Evolutionary conservation across 2,888 invertebrate species (phyloP).

Genomic region (Stenolophus ochropezus): DNA sequence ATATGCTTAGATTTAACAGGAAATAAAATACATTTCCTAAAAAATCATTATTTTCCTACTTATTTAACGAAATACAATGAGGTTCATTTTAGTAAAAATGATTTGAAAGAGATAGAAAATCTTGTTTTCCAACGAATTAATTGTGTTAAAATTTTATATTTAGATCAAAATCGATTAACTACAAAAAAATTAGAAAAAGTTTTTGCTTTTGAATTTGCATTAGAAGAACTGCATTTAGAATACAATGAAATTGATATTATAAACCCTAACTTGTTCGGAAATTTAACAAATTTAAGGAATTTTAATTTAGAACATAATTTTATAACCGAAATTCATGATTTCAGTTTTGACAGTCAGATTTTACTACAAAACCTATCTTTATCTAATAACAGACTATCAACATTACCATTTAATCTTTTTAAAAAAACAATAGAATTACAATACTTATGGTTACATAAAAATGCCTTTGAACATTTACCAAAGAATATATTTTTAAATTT

Average conservation of each 20-base stretch:
- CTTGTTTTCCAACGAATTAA: neutral
- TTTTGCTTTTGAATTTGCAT: neutral
- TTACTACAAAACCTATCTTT: neutral
- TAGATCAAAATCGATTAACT: neutral
- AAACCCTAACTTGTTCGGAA: neutral
- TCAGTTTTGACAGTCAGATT: neutral
- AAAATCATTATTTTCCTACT: neutral
- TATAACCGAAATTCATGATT: neutral
- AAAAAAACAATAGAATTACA: neutral
- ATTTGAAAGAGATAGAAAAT: neutral
- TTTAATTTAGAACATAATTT: neutral
- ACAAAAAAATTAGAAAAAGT: neutral
- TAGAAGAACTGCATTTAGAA: neutral
- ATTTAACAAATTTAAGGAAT: neutral
- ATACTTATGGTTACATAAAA: neutral
- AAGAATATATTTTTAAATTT: constrained; percentile 2
- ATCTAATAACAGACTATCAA: neutral
- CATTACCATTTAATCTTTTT: neutral
- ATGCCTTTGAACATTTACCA: neutral
- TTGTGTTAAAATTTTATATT: neutral
- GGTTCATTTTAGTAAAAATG: neutral
- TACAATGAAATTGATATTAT: neutral
- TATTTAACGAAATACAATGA: neutral
- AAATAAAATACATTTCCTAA: neutral
- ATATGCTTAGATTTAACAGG: neutral